A percentile compares a stretch with the other conserved stretches of the same genome.
Evolutionary conservation across 2,797 vertebrate species (phyloP).

Genomic region (Enoplosus armatus): DNA sequence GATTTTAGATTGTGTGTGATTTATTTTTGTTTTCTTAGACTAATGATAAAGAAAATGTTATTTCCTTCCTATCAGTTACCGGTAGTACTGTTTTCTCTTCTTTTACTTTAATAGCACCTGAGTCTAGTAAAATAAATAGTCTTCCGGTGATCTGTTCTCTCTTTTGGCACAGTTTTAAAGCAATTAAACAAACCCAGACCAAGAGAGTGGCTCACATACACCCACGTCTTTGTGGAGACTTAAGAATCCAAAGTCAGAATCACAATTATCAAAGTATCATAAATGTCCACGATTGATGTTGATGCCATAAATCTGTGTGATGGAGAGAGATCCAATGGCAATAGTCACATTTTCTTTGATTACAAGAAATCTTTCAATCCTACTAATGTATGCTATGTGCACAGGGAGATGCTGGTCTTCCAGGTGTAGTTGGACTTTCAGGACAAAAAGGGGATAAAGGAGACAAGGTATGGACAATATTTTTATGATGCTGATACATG

Average conservation of each 20-base stretch:
- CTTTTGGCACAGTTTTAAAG: background rate
- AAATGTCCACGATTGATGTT: background rate
- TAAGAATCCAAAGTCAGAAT: background rate
- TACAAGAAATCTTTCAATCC: background rate
- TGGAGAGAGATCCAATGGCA: background rate
- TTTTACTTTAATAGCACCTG: background rate
- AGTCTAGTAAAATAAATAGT: background rate
- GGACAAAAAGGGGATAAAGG: slow-evolving; percentile 89
- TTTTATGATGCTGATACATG: slow-evolving; percentile 17
- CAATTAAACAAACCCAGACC: background rate
- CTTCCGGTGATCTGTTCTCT: background rate
- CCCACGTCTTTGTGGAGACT: background rate
- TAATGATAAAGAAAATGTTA: background rate
- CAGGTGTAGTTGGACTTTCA: slow-evolving; percentile 83
- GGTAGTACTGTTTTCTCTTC: background rate
- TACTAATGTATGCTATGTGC: slow-evolving; percentile 42
- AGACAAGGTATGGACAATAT: slow-evolving; percentile 82
- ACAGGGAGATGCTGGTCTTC: slow-evolving; percentile 89
- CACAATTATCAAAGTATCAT: background rate
- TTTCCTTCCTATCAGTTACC: background rate
- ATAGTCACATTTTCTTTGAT: background rate
- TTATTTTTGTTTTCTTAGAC: background rate
- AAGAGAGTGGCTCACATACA: background rate
- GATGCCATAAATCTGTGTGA: background rate
- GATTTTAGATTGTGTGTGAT: no score